phyloP scores from a whole-genome alignment of 2,888 invertebrate species.

The Tineola bisselliella region DNA sequence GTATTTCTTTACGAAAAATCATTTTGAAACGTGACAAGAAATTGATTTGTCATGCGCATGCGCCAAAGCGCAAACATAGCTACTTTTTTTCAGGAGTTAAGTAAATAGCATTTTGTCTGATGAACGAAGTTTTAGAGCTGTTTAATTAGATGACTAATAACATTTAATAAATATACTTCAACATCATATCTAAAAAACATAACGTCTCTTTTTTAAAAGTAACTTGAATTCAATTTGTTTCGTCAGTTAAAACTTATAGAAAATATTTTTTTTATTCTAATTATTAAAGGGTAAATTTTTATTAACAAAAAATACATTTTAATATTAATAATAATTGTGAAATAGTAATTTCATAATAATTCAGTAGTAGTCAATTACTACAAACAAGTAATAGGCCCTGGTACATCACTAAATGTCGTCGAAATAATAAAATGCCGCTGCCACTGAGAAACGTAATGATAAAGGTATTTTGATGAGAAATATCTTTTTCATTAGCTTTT shows the following conservation, averaged over 20 bases:
- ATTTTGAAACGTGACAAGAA: neutral
- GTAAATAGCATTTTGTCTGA: too few relatives aligned
- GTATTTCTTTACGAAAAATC: neutral
- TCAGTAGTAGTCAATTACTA: neutral
- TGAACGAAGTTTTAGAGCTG: too few relatives aligned
- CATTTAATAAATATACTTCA: too few relatives aligned
- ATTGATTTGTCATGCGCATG: neutral
- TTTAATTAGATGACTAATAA: too few relatives aligned
- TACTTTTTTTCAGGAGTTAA: too few relatives aligned
- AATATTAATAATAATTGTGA: neutral
- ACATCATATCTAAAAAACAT: too few relatives aligned
- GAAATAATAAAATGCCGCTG: slow-evolving; percentile 69
- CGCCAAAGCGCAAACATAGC: neutral
- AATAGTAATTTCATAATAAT: neutral
- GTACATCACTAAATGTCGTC: slow-evolving; percentile 20
- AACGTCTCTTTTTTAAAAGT: too few relatives aligned
- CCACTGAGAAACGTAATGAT: slow-evolving; percentile 64
- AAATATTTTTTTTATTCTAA: too few relatives aligned
- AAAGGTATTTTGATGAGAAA: slow-evolving; percentile 50
- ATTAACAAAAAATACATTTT: neutral
- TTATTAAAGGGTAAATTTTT: too few relatives aligned
- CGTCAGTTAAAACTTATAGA: too few relatives aligned
- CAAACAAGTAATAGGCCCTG: neutral
- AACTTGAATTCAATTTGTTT: too few relatives aligned
- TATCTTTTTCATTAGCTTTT: neutral